Conservation (phyloP, 2,113 vertebrate genomes). For the Emberiza fucata region DNA sequence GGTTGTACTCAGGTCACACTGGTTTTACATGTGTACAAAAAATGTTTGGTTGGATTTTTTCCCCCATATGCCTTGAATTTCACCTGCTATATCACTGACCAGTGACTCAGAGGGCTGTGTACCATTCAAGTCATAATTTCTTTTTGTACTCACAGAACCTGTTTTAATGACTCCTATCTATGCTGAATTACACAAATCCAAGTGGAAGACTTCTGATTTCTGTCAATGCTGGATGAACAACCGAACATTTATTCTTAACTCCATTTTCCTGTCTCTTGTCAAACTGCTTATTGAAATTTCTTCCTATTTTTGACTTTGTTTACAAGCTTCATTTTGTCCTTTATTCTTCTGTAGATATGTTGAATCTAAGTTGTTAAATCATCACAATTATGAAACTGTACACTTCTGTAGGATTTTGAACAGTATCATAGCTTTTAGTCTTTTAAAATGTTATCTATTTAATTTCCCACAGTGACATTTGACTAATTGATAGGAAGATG, state of each 20-base stretch:
- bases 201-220: neutral
- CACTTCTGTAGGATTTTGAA: neutral
- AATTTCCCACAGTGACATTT: neutral
- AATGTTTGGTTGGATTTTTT: neutral
- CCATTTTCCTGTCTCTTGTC: neutral
- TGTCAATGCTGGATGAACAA: neutral
- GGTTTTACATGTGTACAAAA: neutral
- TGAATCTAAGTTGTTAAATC: neutral
- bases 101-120: neutral
- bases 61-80: neutral
- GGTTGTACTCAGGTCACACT: neutral
- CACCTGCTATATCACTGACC: neutral
- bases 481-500: neutral
- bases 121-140: neutral
- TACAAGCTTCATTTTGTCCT: neutral
- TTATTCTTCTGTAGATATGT: neutral
- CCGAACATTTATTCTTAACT: neutral
- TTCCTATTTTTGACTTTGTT: neutral
- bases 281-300: neutral
- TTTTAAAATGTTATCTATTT: neutral
- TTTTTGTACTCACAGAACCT: neutral
- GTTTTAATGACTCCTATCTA: neutral
- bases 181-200: neutral
- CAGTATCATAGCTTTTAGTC: neutral
- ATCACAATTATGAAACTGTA: neutral